A percentile compares a stretch with the other conserved stretches of the same genome.
Evolutionary conservation across 2,888 invertebrate species (phyloP).

Genomic region (Carpatolechia fugitivella): DNA sequence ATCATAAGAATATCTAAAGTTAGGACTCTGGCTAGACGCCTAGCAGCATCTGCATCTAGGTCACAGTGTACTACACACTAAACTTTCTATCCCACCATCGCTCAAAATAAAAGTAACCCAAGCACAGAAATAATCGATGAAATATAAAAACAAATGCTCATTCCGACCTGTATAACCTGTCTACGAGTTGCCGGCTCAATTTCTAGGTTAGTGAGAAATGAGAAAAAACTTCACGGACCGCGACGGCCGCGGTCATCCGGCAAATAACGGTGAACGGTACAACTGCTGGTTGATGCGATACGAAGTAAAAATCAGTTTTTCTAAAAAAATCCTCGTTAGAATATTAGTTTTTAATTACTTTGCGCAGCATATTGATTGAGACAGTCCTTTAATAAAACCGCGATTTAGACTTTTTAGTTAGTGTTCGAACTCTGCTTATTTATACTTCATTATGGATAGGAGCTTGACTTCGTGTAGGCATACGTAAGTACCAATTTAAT

Average conservation of each 20-base stretch:
- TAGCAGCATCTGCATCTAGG: no score
- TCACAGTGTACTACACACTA: neutral
- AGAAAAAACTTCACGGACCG: slow-evolving; percentile 48
- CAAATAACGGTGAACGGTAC: slow-evolving; percentile 47
- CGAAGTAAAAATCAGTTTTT: slow-evolving; percentile 22
- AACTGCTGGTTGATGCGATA: slow-evolving; percentile 36
- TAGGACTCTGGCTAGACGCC: no score
- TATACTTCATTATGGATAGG: no score
- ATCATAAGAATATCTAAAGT: no score
- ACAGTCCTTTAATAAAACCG: no score
- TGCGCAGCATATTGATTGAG: no score
- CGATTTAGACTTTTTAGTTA: no score
- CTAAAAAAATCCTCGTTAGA: no score
- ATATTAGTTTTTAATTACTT: no score
- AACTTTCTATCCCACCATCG: neutral
- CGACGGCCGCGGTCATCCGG: slow-evolving; percentile 43
- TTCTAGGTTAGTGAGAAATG: slow-evolving; percentile 55
- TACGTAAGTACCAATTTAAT: no score
- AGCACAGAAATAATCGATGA: neutral
- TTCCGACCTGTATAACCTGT: slow-evolving; percentile 36
- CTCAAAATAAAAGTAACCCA: neutral
- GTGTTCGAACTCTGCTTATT: no score
- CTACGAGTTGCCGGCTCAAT: slow-evolving; percentile 27
- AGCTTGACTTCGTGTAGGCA: no score
- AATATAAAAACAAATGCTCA: neutral